Evolutionary conservation across 30 jellyfish, hydroid and myxozoan species (phyloP).

Genomic region (Mastigias papua): DNA sequence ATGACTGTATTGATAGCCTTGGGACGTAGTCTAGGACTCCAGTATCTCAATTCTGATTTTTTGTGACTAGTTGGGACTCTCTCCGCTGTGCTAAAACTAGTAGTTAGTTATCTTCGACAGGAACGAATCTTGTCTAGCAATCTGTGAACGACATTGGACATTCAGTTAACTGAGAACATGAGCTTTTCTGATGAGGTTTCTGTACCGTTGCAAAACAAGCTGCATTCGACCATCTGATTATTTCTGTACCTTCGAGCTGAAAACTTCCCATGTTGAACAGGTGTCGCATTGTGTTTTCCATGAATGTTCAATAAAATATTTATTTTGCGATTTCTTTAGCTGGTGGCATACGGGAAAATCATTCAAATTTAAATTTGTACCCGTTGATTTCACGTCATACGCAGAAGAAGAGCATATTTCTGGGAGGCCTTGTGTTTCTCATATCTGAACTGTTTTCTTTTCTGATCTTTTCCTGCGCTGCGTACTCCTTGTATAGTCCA

Average conservation of each 20-base stretch:
- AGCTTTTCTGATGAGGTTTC: background rate
- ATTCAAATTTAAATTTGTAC: conserved; percentile 11
- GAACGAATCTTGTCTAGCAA: too few species aligned
- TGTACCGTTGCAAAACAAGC: background rate
- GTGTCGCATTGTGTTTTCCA: background rate
- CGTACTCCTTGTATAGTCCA: too few species aligned
- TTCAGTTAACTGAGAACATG: background rate
- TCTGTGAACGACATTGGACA: too few species aligned
- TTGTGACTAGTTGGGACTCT: background rate
- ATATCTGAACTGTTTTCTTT: too few species aligned
- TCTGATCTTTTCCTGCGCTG: too few species aligned
- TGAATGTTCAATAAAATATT: background rate
- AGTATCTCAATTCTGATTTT: background rate
- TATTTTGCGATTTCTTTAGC: background rate
- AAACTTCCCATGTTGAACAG: background rate
- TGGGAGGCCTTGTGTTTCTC: background rate
- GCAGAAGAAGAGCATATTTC: background rate
- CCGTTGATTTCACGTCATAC: background rate
- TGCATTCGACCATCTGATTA: background rate
- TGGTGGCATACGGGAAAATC: conserved; percentile 6
- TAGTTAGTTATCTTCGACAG: too few species aligned
- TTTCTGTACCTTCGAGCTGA: background rate
- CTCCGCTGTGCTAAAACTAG: background rate
- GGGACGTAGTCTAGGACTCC: background rate
- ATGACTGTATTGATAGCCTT: background rate